Percentiles rank a stretch among this genome's conserved stretches.
Evolutionary conservation across 2,797 vertebrate genomes (phyloP).

Genomic region (Thalassophryne amazonica): DNA sequence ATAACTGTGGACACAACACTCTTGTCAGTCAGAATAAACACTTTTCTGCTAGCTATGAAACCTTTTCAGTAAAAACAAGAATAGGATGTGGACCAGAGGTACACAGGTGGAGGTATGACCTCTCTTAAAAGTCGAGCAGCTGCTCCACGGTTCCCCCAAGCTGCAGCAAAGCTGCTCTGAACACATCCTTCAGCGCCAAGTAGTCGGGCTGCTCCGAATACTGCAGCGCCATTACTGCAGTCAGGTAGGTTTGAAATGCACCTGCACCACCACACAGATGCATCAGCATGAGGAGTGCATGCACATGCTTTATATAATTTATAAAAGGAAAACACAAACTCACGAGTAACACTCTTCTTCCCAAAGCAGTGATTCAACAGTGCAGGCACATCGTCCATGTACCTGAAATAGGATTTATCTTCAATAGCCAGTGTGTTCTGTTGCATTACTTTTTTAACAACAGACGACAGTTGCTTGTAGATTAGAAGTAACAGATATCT

Average conservation of each 20-base stretch:
- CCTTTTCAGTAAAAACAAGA: neutral
- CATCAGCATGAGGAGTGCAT: neutral
- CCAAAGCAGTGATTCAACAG: slow-evolving; percentile 73
- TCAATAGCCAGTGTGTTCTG: neutral
- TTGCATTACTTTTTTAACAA: neutral
- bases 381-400: slow-evolving; percentile 62
- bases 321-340: slow-evolving; percentile 24
- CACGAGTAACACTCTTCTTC: slow-evolving; percentile 66
- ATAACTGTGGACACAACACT: too few species aligned
- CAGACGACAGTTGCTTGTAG: neutral
- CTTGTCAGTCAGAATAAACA: too few species aligned
- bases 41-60: too few species aligned
- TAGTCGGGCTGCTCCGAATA: slow-evolving; percentile 78
- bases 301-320: neutral
- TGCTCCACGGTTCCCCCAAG: slow-evolving; percentile 57
- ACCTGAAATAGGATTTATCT: slow-evolving; percentile 45
- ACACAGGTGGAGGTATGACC: neutral
- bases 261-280: slow-evolving; percentile 40
- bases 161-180: slow-evolving; percentile 51
- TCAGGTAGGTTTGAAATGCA: slow-evolving; percentile 67
- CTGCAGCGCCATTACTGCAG: slow-evolving; percentile 68
- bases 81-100: neutral
- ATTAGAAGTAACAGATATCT: neutral
- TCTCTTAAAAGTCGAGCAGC: slow-evolving; percentile 59
- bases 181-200: slow-evolving; percentile 47